Conservation (phyloP, 2,113 vertebrate species). For the Aptenodytes forsteri region DNA sequence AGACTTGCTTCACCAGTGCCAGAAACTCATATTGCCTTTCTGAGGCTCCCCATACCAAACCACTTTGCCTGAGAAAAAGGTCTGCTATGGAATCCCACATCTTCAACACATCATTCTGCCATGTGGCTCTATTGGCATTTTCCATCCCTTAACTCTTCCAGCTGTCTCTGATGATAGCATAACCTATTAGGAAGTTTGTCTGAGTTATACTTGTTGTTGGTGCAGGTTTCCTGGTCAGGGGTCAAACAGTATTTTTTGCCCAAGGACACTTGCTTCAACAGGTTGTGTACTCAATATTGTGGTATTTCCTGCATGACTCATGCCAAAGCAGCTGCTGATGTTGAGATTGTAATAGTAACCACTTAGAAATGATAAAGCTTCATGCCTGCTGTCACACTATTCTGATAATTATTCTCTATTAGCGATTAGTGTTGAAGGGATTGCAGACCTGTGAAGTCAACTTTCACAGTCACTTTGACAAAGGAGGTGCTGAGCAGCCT, state of each 20-base stretch:
- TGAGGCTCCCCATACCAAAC: neutral
- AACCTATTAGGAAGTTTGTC: neutral
- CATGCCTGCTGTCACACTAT: neutral
- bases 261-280: neutral
- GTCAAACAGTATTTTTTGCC: neutral
- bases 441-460: neutral
- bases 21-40: neutral
- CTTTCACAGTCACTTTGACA: neutral
- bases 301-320: neutral
- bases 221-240: neutral
- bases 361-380: neutral
- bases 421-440: neutral
- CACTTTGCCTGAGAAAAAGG: neutral
- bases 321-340: neutral
- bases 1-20: neutral
- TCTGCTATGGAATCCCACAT: neutral
- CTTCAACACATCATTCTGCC: neutral
- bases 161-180: neutral
- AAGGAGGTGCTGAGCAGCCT: neutral
- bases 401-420: neutral
- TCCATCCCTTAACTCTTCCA: neutral
- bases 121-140: neutral
- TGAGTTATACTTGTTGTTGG: neutral
- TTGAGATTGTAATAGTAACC: neutral
- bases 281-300: accelerated